These are phyloP conservation scores for Pomatostomus ruficeps DNA, from an alignment of 2,113 vertebrate species.

Conservation along the genomic window DNA sequence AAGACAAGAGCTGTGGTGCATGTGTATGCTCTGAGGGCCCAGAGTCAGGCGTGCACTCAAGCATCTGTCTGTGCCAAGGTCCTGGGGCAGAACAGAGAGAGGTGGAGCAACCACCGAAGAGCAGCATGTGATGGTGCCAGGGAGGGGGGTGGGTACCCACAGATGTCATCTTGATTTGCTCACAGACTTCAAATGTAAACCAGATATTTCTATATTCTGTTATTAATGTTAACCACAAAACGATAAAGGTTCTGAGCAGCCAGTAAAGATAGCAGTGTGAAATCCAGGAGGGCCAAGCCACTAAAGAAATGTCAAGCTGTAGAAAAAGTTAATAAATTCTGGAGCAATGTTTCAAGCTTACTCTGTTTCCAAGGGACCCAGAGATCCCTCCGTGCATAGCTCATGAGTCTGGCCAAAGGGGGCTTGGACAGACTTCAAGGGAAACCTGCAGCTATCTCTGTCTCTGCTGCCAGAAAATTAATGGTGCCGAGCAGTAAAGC, in stretches of 20 bases:
- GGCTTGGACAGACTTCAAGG: conserved; percentile 56
- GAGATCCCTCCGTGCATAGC: not conserved
- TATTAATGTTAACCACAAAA: conserved; percentile 8
- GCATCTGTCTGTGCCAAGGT: not conserved
- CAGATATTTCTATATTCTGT: conserved; percentile 2
- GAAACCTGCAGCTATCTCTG: conserved; percentile 41
- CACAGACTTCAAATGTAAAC: not conserved
- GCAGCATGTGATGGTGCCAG: not conserved
- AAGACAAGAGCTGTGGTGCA: not conserved
- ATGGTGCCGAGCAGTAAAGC: not conserved
- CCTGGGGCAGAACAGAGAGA: not conserved
- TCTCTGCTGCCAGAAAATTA: conserved; percentile 1
- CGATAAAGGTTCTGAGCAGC: not conserved
- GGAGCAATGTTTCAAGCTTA: conserved; percentile 8
- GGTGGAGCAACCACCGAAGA: not conserved
- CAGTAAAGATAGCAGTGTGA: conserved; percentile 13
- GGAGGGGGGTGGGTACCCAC: not conserved
- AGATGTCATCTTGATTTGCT: not conserved
- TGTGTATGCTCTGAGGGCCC: accelerated
- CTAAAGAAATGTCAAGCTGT: not conserved
- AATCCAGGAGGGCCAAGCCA: not conserved
- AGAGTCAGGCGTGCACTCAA: not conserved
- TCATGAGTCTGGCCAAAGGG: not conserved
- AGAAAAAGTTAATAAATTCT: conserved; percentile 33
- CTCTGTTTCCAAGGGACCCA: not conserved